Base-by-base conservation (phyloP, 2,113 vertebrate genomes). In the Lepus europaeus region DNA sequence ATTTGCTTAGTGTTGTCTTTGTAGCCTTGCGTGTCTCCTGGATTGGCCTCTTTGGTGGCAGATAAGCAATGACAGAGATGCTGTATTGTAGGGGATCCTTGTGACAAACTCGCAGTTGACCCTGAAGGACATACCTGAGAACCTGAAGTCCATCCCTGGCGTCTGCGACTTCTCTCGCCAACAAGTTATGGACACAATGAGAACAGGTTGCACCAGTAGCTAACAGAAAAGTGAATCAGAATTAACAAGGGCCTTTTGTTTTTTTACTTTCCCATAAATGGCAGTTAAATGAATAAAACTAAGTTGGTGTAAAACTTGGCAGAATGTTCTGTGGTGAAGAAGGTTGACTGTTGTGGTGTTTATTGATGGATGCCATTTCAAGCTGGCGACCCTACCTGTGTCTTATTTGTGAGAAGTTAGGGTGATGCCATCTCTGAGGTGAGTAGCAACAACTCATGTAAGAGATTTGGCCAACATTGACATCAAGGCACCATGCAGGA, bases 211-310 rank as follows among this genome's bases (percentile, higher is more conserved):
- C 3, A 59, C 25, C 33, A 59, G 11, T 80, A 31, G 17, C n/a
- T 79, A 73, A 80, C 8, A 51, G 66, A 79, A 89, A 90, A 93
- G 56, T 45, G 45, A 89, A 92, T 9, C 13, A 73, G 80, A 72
- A 61, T 68, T 73, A 85, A 88, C 85, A 88, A 87, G n/a, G 33
- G 85, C 78, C 68, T 92, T 97, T 95, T 92, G 66, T n/a, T 63
- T 89, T 89, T 68, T 89, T 78, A 36, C 4, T 10, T 79, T 53
- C 59, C 66, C 39, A 9, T 66, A 63, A 13, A 79, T 85, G 90
- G 68, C 72, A 91, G 25, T 83, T 94, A 79, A 83, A 74, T 80
- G 56, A 95, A 45, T 88, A 36, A 84, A 93, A 93, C 33, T 61
- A 92, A 63, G 31, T 82, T 85, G 53, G 29, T 95, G 22, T 73